Evolutionary conservation across 2,113 vertebrate genomes (phyloP).

Genomic region (Pelmatolapia mariae): DNA sequence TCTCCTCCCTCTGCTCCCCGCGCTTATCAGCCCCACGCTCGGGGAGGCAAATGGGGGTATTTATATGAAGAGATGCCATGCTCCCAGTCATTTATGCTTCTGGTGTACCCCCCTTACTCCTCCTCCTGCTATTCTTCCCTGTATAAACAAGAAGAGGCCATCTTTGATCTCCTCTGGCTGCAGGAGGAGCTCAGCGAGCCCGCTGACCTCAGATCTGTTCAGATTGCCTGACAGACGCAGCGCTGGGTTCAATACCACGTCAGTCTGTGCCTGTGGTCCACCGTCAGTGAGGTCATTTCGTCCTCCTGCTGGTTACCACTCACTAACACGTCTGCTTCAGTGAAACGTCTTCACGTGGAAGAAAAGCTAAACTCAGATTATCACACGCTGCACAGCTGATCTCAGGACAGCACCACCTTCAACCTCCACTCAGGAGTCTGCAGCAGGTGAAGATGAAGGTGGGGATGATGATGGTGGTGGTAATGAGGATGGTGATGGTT

Average conservation of each 20-base stretch:
- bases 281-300: background rate
- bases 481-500: no score
- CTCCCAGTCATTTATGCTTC: slow-evolving; percentile 52
- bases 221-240: background rate
- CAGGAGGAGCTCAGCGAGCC: background rate
- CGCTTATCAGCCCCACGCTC: slow-evolving; percentile 14
- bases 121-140: background rate
- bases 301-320: background rate
- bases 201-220: background rate
- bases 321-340: background rate
- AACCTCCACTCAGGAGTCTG: background rate
- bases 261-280: background rate
- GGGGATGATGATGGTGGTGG: background rate
- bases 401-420: background rate
- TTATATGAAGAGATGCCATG: slow-evolving; percentile 52
- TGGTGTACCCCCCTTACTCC: background rate
- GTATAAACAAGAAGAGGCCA: slow-evolving; percentile 26
- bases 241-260: background rate
- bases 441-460: background rate
- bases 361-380: background rate
- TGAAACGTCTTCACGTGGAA: background rate
- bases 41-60: background rate
- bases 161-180: slow-evolving; percentile 14
- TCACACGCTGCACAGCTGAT: background rate
- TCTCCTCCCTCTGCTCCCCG: background rate